Evolutionary conservation across 2,113 vertebrate species (phyloP), one percentile per base, ranked within the genome.

Genomic region (Hepsetus odoe): DNA sequence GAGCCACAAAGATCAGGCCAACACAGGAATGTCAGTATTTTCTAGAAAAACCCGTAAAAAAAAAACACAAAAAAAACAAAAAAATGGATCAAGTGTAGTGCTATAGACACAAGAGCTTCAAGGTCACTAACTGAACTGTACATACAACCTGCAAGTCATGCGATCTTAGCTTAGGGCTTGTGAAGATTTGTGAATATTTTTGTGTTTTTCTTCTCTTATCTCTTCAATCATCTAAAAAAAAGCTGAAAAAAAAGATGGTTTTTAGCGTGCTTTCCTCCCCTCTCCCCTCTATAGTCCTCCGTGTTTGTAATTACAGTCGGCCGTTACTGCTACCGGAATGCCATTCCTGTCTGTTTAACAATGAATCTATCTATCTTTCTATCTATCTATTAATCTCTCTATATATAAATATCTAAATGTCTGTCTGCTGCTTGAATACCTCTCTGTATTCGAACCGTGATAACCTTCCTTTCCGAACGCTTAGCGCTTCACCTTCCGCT

Each of bases 401-500:
- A n/a, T n/a, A n/a, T 49, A 49, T 44, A 44, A 82, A 82, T 81
- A 74, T 77, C 76, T 82, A 80, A 85, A 77, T 74, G 83, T 85
- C 58, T 92, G 92, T 92, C 90, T 92, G 90, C 92, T 92, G 91
- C 72, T 83, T 80, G 76, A 74, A 87, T 92, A 90, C 90, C 88
- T 89, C 89, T 88, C 88, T 90, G 90, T 90, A 91, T 91, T 90
- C 87, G 91, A n/a, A 90, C 90, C 93, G 93, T 91, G 91, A 91
- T 92, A 91, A 90, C 88, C 82, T 93, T 88, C 78, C 90, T 93
- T 76, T 90, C 91, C 62, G 93, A 91, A 90, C 89, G 84, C 89
- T 89, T 95, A 94, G 91, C 86, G 42, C 77, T 30, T 91, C 88
- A 90, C 93, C 92, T 93, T 91, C 93, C 91, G 91, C 89, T 92